These are phyloP conservation scores for Horisme vitalbata DNA, from an alignment of 2,888 invertebrate species.

Conservation along the genomic window DNA sequence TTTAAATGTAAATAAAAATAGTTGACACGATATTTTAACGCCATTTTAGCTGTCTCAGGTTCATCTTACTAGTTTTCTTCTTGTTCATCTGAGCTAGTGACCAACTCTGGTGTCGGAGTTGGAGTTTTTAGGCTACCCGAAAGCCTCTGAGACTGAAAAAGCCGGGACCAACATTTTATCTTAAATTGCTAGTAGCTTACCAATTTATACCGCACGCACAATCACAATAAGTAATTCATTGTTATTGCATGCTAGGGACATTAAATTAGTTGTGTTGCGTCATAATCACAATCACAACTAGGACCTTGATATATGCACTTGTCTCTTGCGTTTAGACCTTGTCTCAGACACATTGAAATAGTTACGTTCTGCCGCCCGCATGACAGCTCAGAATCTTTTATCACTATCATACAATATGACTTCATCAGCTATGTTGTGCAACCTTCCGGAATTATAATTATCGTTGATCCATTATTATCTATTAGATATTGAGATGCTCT, in stretches of 20 bases:
- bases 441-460: slow-evolving; percentile 22
- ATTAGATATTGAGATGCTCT: not conserved
- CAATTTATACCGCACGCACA: slow-evolving; percentile 1
- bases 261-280: slow-evolving; percentile 28
- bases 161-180: too few species aligned
- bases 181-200: too few species aligned
- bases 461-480: slow-evolving; percentile 1
- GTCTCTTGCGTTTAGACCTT: slow-evolving; percentile 31
- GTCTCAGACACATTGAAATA: slow-evolving; percentile 25
- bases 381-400: slow-evolving; percentile 24
- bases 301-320: slow-evolving; percentile 36
- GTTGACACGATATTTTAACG: too few species aligned
- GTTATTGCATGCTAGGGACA: slow-evolving; percentile 21
- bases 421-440: slow-evolving; percentile 11
- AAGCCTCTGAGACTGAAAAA: too few species aligned
- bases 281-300: slow-evolving; percentile 30
- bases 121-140: too few species aligned
- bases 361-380: slow-evolving; percentile 26
- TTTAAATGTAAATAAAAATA: too few species aligned
- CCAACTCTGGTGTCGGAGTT: too few species aligned
- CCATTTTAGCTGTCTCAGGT: too few species aligned
- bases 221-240: slow-evolving; percentile 12
- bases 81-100: too few species aligned
- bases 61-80: too few species aligned
- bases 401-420: slow-evolving; percentile 11